phyloP scores from a whole-genome alignment of 2,888 invertebrate genomes.

The Empis livida region DNA sequence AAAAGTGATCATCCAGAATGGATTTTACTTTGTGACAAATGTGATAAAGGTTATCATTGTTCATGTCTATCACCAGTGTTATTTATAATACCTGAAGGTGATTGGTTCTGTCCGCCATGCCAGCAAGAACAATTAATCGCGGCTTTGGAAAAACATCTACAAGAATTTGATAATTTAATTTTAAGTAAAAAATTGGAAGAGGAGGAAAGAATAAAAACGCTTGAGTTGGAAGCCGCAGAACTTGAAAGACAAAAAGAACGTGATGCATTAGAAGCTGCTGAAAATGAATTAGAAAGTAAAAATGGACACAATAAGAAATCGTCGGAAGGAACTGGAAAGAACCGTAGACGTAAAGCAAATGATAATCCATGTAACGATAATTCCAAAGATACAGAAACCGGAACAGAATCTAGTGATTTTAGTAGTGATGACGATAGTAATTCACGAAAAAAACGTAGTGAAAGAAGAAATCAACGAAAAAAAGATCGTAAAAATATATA shows the following conservation, averaged over 20 bases:
- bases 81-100: slow-evolving; percentile 89
- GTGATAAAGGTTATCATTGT: slow-evolving; percentile 96
- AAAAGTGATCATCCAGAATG: slow-evolving; percentile 92
- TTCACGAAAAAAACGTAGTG: background rate
- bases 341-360: slow-evolving; percentile 19
- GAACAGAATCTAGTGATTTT: background rate
- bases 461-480: background rate
- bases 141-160: slow-evolving; percentile 59
- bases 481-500: background rate
- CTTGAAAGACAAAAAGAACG: slow-evolving; percentile 8
- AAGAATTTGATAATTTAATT: slow-evolving; percentile 61
- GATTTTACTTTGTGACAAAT: slow-evolving; percentile 91
- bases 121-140: slow-evolving; percentile 72
- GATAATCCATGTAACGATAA: background rate
- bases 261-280: slow-evolving; percentile 8
- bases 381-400: slow-evolving; percentile 1
- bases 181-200: slow-evolving; percentile 34
- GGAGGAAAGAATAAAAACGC: slow-evolving; percentile 20
- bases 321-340: slow-evolving; percentile 24
- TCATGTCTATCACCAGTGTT: slow-evolving; percentile 87
- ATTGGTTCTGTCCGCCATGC: slow-evolving; percentile 97
- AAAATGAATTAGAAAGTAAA: slow-evolving; percentile 15
- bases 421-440: slow-evolving; percentile 6
- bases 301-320: slow-evolving; percentile 14
- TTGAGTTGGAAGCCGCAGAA: slow-evolving; percentile 26